Evolutionary conservation across 2,888 invertebrate genomes (phyloP), one percentile per base, ranked within the genome.

Genomic region (Brachynemurus nebulosus): DNA sequence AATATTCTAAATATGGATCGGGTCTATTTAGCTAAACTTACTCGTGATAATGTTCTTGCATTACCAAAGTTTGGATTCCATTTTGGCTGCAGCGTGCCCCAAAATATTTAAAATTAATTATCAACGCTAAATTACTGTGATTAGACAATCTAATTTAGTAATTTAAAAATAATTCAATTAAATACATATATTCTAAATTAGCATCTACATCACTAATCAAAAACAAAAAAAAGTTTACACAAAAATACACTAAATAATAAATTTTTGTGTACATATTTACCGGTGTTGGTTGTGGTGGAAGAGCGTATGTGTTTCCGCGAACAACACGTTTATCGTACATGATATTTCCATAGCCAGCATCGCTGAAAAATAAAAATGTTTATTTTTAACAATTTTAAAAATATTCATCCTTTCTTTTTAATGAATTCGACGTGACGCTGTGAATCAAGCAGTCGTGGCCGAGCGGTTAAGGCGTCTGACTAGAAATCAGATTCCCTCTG

Each of bases 381-480:
- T 12, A 12, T 30, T 30, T 12, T 14, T n/a, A 30, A 4, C 30
- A 30, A 3, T 30, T 30, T 12, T 12, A 30, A 5, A 30, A 30
- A 9, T 23, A 23, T 7, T 23, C 23, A 7, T 6, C 7, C 9
- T 23, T 6, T 7, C 9, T 23, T 23, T 23, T 23, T 23, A 7
- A 7, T 6, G 6, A 23, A 7, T 23, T 23, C 23, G 6, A 7
- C 6, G 9, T 23, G 9, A 23, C 23, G n/a, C n/a, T n/a, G n/a
- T n/a, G n/a, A n/a, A n/a, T n/a, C n/a, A n/a, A 65, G 80, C 80
- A 80, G 80, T 76, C 79, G 78, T 81, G 80, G 81, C 80, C 80
- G 80, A 81, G 81, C 78, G 81, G 81, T 81, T 81, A 81, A 81
- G 80, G 81, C 81, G 81, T 80, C n/a, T n/a, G n/a, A n/a, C n/a